Evolutionary conservation across 1,140 invertebrate species (phyloP).

Genomic region (Pseudomyrmex concolor): DNA sequence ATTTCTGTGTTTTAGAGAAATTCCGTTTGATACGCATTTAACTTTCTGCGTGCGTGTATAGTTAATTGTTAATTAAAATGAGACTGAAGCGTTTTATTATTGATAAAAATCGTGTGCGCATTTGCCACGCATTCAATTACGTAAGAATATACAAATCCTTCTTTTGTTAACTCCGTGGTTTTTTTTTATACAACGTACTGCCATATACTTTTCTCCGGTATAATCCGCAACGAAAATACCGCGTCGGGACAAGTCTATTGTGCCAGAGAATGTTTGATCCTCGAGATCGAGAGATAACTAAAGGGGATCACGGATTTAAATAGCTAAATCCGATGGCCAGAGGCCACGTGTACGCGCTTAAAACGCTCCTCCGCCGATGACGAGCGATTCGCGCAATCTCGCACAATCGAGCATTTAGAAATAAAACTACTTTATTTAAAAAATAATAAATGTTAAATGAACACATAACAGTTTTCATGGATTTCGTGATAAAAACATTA

Average conservation of each 20-base stretch:
- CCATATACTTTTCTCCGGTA: slow-evolving; percentile 16
- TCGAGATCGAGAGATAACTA: slow-evolving; percentile 67
- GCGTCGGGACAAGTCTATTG: slow-evolving; percentile 58
- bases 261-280: slow-evolving; percentile 65
- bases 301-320: slow-evolving; percentile 72
- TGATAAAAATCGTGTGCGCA: too few species aligned
- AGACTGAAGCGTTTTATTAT: too few species aligned
- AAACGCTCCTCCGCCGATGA: slow-evolving; percentile 19
- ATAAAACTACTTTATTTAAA: too few species aligned
- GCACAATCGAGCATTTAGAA: neutral
- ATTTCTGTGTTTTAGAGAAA: neutral
- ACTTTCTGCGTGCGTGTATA: neutral
- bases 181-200: neutral
- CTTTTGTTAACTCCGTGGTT: neutral
- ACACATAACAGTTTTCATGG: too few species aligned
- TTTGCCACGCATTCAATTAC: neutral
- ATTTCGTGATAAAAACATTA: too few species aligned
- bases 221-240: slow-evolving; percentile 74
- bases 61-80: neutral
- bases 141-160: neutral
- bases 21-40: neutral
- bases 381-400: slow-evolving; percentile 40
- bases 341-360: slow-evolving; percentile 62
- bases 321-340: slow-evolving; percentile 48
- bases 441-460: too few species aligned